Base-by-base conservation (phyloP, 2,797 vertebrate species). In the Nannoperca obscura region DNA sequence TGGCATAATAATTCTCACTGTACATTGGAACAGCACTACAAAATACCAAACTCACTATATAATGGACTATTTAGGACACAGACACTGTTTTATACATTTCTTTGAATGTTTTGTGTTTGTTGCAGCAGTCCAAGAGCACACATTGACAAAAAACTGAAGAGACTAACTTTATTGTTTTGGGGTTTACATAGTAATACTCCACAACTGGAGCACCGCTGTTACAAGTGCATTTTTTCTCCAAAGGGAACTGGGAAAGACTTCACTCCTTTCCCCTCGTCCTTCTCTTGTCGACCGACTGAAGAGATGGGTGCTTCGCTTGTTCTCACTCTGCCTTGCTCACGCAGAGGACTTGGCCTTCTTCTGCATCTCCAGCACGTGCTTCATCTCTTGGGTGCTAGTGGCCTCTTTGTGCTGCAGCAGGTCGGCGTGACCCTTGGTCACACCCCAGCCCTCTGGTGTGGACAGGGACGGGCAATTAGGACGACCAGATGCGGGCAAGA, bases 331-430 rank as follows among this genome's bases (percentile, higher is more conserved):
- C 61, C 66, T 65, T 1, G 6, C 64, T 93, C 73, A 91, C 7
- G 50, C 58, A 1, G 78, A 54, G n/a, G 83, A 38, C 71, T 89
- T 93, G 62, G 30, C 53, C 42, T 92, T 92, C 86, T 90, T 91
- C 82, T 90, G 91, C 87, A 78, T 80, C 3, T 92, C 88, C 70
- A 91, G 9, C 27, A 91, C 60, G 0, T 87, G 87, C 82, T 81
- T 91, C 86, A 93, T 92, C 65, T 92, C 91, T 83, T 90, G 82
- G 63, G 19, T 47, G 47, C 42, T 90, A 5, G 97, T 98, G 76
- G 96, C 95, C 83, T 97, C 97, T 78, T 94, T 97, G 94, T 98
- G 97, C 92, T 97, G 97, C 95, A 98, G 94, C 88, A 98, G 94
- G 60, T 96, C 95, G 0, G 75, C 65, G 19, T 97, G 91, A 75